These are phyloP conservation scores for Xestia c-nigrum DNA, from an alignment of 2,888 invertebrate genomes.

Conservation along the genomic window DNA sequence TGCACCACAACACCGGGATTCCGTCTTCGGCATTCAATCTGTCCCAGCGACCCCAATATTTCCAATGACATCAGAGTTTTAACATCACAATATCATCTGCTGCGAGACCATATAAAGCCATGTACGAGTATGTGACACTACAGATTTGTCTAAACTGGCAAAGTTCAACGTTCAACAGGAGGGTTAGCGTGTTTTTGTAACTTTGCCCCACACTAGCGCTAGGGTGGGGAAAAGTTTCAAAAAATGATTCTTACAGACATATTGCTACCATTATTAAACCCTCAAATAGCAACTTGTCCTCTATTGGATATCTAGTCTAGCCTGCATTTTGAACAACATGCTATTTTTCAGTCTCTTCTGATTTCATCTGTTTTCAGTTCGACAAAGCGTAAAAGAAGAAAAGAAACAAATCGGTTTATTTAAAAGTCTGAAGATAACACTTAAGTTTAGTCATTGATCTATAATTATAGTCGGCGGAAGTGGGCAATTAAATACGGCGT, in stretches of 20 bases:
- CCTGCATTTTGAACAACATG: background rate
- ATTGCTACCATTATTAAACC: background rate
- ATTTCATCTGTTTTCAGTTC: constrained; percentile 26
- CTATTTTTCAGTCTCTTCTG: background rate
- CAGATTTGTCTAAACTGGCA: background rate
- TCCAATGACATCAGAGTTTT: background rate
- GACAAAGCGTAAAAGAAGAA: constrained; percentile 35
- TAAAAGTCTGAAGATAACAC: constrained; percentile 43
- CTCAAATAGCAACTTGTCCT: background rate
- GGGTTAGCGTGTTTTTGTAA: no score
- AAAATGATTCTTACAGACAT: background rate
- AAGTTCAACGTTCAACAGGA: background rate
- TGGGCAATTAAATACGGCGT: constrained; percentile 47
- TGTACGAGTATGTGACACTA: no score
- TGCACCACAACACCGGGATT: background rate
- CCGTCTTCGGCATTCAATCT: background rate
- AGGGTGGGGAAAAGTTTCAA: no score
- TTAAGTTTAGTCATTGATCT: constrained; percentile 55
- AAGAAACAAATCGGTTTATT: constrained; percentile 41
- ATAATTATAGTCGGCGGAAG: constrained; percentile 45
- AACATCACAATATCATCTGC: background rate
- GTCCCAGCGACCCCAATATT: background rate
- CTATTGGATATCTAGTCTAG: background rate
- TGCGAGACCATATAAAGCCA: background rate
- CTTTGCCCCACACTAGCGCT: no score